Evolutionary conservation across 2,797 vertebrate genomes (phyloP).

Genomic region (Microctenopoma steveboyesi): DNA sequence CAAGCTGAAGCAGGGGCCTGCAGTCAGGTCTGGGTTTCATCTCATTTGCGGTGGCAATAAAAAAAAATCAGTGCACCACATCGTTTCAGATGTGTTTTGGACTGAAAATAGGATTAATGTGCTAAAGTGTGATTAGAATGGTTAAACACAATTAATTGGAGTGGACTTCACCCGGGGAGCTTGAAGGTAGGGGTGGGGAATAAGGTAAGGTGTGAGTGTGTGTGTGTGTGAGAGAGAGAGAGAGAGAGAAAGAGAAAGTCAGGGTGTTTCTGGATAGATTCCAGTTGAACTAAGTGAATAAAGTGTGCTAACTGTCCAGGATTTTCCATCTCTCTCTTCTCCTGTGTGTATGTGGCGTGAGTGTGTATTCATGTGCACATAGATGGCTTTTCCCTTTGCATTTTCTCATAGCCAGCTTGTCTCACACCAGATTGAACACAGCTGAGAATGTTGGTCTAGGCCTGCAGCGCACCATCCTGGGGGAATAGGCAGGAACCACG

Average conservation of each 20-base stretch:
- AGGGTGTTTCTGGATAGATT: constrained; percentile 88
- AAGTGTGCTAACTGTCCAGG: constrained; percentile 91
- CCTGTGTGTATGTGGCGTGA: constrained; percentile 63
- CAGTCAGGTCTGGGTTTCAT: constrained; percentile 91
- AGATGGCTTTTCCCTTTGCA: constrained; percentile 81
- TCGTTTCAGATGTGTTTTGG: constrained; percentile 94
- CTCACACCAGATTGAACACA: constrained; percentile 99
- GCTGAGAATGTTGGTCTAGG: constrained; percentile 99
- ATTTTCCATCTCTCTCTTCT: constrained; percentile 89
- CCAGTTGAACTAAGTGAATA: constrained; percentile 93
- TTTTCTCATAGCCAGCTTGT: constrained; percentile 99
- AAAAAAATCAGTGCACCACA: constrained; percentile 82
- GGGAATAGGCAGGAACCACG: constrained; percentile 99
- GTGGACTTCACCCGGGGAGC: constrained; percentile 90
- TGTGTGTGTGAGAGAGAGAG: constrained; percentile 74
- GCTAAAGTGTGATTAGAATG: constrained; percentile 99
- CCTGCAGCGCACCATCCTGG: constrained; percentile 88
- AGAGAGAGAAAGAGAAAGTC: constrained; percentile 45
- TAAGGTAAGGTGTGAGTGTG: constrained; percentile 53
- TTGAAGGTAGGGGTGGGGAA: constrained; percentile 21
- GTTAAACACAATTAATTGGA: constrained; percentile 99
- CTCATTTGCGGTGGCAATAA: constrained; percentile 94
- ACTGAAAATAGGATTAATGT: constrained; percentile 99
- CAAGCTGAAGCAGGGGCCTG: constrained; percentile 87
- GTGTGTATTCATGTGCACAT: constrained; percentile 31